Percentiles rank a stretch among this genome's conserved stretches.
Evolutionary conservation across 2,888 invertebrate species (phyloP).

Genomic region (Cylindroiulus punctatus): DNA sequence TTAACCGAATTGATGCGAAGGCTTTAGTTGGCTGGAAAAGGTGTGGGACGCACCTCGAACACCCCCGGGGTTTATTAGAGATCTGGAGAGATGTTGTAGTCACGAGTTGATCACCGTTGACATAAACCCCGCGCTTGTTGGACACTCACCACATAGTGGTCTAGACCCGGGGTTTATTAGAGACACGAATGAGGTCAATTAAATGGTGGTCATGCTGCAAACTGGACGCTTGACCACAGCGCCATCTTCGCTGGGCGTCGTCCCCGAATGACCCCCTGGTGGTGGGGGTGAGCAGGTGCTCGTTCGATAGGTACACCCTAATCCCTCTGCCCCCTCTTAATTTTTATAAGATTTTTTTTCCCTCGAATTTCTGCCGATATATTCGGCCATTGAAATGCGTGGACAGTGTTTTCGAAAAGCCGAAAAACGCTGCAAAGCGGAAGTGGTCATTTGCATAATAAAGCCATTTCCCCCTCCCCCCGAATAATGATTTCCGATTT

Average conservation of each 20-base stretch:
- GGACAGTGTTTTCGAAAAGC: neutral
- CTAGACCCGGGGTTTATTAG: neutral
- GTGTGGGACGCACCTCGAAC: neutral
- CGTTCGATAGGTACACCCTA: neutral
- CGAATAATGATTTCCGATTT: slow-evolving; percentile 2
- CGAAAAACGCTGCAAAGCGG: neutral
- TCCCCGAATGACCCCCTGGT: neutral
- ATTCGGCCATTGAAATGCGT: neutral
- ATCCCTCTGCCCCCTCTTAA: neutral
- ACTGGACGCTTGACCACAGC: neutral
- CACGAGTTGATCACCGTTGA: no score
- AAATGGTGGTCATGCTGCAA: neutral
- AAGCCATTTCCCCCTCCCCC: neutral
- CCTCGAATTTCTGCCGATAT: neutral
- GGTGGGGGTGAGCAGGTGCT: slow-evolving; percentile 1
- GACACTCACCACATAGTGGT: no score
- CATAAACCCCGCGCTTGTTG: no score
- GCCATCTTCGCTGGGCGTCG: neutral
- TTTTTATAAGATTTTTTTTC: neutral
- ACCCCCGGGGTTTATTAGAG: slow-evolving; percentile 17
- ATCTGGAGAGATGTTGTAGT: neutral
- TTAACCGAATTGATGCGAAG: neutral
- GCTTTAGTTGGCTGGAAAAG: neutral
- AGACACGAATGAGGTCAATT: neutral
- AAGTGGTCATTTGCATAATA: slow-evolving; percentile 18